Percentiles rank a stretch among this genome's conserved stretches.
Evolutionary conservation across 1,140 invertebrate species (phyloP).

Genomic region (Orius laevigatus): DNA sequence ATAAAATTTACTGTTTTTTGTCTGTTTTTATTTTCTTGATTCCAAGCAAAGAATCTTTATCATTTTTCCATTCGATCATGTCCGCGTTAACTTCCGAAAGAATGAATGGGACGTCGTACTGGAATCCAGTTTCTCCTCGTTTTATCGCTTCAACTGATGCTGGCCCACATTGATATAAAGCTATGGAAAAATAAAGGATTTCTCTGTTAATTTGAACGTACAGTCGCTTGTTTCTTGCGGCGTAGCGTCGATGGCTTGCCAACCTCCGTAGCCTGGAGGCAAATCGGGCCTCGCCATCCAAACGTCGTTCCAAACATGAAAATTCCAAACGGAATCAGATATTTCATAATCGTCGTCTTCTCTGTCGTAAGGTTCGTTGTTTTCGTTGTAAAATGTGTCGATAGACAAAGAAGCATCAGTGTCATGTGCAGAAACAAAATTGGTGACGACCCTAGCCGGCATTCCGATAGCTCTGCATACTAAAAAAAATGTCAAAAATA

Average conservation of each 20-base stretch:
- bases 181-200: background rate
- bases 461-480: constrained; percentile 44
- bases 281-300: constrained; percentile 64
- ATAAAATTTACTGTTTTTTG: constrained; percentile 39
- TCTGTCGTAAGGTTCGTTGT: constrained; percentile 41
- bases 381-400: constrained; percentile 41
- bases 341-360: constrained; percentile 32
- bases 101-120: constrained; percentile 57
- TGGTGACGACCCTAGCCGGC: constrained; percentile 53
- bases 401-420: constrained; percentile 41
- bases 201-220: background rate
- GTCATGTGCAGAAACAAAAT: constrained; percentile 62
- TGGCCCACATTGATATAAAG: constrained; percentile 45
- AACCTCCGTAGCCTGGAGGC: constrained; percentile 53
- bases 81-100: constrained; percentile 66
- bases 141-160: constrained; percentile 48
- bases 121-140: constrained; percentile 51
- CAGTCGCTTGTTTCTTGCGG: constrained; percentile 51
- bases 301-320: constrained; percentile 72
- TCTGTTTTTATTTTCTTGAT: constrained; percentile 44
- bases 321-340: constrained; percentile 50
- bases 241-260: constrained; percentile 63
- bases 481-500: constrained; percentile 17
- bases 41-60: constrained; percentile 27
- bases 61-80: constrained; percentile 42